phyloP scores from a whole-genome alignment of 2,113 vertebrate genomes.

The Indri indri region DNA sequence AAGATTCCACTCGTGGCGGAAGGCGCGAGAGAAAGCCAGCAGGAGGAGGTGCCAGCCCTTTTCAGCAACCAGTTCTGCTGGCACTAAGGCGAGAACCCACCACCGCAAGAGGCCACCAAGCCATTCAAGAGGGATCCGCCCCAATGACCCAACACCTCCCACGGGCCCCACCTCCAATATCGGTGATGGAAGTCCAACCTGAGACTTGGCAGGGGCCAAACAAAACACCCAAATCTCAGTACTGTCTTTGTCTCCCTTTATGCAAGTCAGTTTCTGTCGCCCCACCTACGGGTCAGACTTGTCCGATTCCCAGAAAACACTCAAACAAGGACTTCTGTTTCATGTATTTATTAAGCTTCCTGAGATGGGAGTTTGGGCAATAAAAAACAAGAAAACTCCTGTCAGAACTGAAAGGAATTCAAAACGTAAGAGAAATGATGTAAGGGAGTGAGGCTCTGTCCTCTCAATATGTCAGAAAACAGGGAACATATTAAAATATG shows the following conservation, averaged over 20 bases:
- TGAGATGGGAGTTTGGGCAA: neutral
- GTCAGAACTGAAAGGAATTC: slow-evolving; percentile 10
- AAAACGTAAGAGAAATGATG: slow-evolving; percentile 6
- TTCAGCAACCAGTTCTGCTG: too few relatives aligned
- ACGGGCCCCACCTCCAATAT: too few relatives aligned
- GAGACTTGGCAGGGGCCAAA: too few relatives aligned
- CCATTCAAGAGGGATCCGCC: too few relatives aligned
- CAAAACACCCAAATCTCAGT: too few relatives aligned
- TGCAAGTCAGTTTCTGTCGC: neutral
- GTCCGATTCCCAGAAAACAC: neutral
- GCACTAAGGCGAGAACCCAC: too few relatives aligned
- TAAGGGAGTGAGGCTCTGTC: neutral
- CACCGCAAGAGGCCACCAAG: too few relatives aligned
- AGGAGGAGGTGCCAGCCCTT: too few relatives aligned
- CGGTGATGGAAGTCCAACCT: too few relatives aligned
- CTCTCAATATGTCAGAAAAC: neutral
- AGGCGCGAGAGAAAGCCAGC: too few relatives aligned
- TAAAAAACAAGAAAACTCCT: slow-evolving; percentile 15
- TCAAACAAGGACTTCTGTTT: neutral
- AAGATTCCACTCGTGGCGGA: too few relatives aligned
- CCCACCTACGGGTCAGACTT: neutral
- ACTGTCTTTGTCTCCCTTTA: neutral
- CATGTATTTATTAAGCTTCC: neutral
- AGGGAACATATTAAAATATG: neutral
- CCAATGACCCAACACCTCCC: too few relatives aligned